phyloP scores from a whole-genome alignment of 2,113 vertebrate genomes.

The Junco hyemalis region DNA sequence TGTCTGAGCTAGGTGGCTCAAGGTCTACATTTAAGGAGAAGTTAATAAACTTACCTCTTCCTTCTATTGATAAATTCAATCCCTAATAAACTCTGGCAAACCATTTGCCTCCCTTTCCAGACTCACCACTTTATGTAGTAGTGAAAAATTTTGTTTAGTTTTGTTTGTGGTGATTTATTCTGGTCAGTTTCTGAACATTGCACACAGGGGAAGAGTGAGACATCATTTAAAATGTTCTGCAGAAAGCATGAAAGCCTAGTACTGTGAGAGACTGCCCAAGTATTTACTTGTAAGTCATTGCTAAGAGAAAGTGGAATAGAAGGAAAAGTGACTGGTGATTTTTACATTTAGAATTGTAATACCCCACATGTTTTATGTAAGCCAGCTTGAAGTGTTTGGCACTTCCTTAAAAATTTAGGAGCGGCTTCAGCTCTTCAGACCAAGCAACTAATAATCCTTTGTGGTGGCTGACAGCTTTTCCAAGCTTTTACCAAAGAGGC shows the following conservation, averaged over 20 bases:
- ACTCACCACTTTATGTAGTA: neutral
- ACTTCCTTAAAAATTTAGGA: neutral
- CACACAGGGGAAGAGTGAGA: neutral
- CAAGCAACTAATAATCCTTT: neutral
- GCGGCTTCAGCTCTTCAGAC: neutral
- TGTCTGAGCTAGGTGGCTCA: neutral
- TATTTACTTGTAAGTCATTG: neutral
- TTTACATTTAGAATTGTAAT: neutral
- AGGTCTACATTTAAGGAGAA: neutral
- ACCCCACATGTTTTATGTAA: neutral
- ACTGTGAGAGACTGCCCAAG: neutral
- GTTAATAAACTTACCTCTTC: neutral
- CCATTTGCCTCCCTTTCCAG: neutral
- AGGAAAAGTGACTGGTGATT: neutral
- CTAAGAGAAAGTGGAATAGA: neutral
- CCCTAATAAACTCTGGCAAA: neutral
- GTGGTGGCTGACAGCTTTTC: neutral
- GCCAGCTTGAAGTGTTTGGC: constrained; percentile 1
- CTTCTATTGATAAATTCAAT: neutral
- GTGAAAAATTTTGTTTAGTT: neutral
- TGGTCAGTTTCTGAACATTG: neutral
- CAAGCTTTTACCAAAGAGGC: neutral
- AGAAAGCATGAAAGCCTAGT: constrained; percentile 9
- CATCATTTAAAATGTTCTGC: neutral
- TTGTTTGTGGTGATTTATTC: neutral